Percentiles rank a stretch among this genome's conserved stretches.
Conservation (phyloP, 2,797 vertebrate genomes). For the Propithecus perrieri region DNA sequence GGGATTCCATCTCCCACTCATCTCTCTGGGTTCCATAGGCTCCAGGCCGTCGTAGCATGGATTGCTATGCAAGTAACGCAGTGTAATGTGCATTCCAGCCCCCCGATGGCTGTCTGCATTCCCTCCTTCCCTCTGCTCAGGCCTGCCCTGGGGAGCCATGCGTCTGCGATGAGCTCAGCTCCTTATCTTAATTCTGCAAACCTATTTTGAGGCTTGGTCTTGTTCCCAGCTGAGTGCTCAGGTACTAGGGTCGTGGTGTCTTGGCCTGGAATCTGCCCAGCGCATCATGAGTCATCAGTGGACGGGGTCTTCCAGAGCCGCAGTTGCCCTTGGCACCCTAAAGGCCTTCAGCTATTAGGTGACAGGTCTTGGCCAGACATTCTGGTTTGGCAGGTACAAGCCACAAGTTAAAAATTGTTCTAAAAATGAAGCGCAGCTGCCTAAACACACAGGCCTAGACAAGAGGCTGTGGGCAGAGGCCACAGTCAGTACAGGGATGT, state of each 20-base stretch:
- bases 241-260: not conserved
- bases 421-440: conserved; percentile 45
- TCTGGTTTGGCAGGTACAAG: conserved; percentile 55
- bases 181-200: conserved; percentile 21
- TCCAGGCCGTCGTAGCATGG: not conserved
- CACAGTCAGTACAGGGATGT: not conserved
- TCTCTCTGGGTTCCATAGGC: not conserved
- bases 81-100: not conserved
- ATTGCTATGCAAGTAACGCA: too few relatives aligned
- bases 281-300: not conserved
- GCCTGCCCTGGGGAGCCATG: not conserved
- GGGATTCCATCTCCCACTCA: not conserved
- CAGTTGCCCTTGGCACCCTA: not conserved
- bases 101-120: not conserved
- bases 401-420: conserved; percentile 58
- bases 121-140: not conserved
- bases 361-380: conserved; percentile 68
- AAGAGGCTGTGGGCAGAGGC: not conserved
- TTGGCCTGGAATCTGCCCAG: not conserved
- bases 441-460: not conserved
- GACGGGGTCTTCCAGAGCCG: not conserved
- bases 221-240: not conserved
- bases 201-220: conserved; percentile 32
- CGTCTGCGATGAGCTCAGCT: not conserved
- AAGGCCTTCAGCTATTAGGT: not conserved